These are phyloP conservation scores for Hirtodrosophila confusa DNA, from an alignment of 2,888 invertebrate genomes.

Conservation along the genomic window DNA sequence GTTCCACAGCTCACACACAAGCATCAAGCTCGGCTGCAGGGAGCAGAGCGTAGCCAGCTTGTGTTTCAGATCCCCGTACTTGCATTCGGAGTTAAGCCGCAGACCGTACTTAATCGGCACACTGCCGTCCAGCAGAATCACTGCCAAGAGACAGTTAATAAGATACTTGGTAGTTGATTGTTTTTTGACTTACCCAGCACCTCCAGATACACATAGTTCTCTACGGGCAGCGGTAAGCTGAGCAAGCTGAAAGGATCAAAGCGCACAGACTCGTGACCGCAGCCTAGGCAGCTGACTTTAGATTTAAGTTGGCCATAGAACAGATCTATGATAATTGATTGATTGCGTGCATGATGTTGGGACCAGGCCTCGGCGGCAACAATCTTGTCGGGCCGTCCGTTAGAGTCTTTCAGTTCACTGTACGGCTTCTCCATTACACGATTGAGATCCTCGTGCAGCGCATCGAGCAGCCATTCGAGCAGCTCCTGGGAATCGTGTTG, in stretches of 20 bases:
- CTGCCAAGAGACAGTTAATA: constrained; percentile 83
- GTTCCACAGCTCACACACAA: constrained; percentile 90
- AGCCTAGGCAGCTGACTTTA: constrained; percentile 91
- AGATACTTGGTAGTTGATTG: neutral
- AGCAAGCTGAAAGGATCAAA: constrained; percentile 97
- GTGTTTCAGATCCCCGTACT: constrained; percentile 90
- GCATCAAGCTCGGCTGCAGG: constrained; percentile 87
- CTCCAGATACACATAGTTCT: constrained; percentile 91
- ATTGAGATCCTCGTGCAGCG: constrained; percentile 96
- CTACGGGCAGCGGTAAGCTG: constrained; percentile 95
- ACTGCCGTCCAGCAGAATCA: constrained; percentile 91
- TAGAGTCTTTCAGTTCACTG: constrained; percentile 89
- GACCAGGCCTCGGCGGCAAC: constrained; percentile 92
- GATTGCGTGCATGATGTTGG: constrained; percentile 91
- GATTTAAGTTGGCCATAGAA: constrained; percentile 97
- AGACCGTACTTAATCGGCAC: constrained; percentile 94
- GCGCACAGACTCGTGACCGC: constrained; percentile 92
- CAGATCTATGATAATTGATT: constrained; percentile 94
- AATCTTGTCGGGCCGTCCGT: constrained; percentile 90
- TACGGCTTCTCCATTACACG: constrained; percentile 90
- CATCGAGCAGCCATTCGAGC: constrained; percentile 95
- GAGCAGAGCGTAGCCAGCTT: constrained; percentile 88
- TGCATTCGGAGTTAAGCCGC: constrained; percentile 92
- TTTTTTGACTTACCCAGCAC: constrained; percentile 86
- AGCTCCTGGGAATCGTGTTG: constrained; percentile 98